These are phyloP conservation scores for Bradypodion pumilum DNA, from an alignment of 2,797 vertebrate species.

Conservation along the genomic window DNA sequence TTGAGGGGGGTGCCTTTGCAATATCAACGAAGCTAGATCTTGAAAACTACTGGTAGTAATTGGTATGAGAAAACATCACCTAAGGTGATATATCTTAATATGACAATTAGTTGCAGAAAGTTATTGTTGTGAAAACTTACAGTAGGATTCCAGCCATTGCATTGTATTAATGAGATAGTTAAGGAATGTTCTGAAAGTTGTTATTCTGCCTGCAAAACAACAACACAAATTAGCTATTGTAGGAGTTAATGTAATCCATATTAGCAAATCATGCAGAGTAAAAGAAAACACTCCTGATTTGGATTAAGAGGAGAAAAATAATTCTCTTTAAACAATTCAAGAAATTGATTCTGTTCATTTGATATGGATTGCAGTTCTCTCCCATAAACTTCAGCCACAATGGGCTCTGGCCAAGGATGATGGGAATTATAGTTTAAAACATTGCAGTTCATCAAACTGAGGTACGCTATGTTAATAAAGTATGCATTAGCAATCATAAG, in stretches of 20 bases:
- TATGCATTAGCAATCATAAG: background rate
- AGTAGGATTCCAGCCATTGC: background rate
- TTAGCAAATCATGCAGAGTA: background rate
- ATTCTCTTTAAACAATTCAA: background rate
- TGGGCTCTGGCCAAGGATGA: background rate
- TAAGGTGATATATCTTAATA: too few species aligned
- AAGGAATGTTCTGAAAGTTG: background rate
- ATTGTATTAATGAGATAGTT: background rate
- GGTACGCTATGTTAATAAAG: background rate
- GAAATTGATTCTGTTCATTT: background rate
- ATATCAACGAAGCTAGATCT: too few species aligned
- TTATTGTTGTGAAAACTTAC: too few species aligned
- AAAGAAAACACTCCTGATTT: background rate
- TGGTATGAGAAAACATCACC: too few species aligned
- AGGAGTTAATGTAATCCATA: too few species aligned
- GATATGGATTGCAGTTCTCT: background rate
- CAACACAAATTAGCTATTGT: background rate
- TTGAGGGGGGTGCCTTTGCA: too few species aligned
- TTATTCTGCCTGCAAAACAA: too few species aligned
- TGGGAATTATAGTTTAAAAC: background rate
- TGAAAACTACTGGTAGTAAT: too few species aligned
- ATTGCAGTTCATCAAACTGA: background rate
- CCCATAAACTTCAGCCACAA: background rate
- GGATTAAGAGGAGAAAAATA: background rate
- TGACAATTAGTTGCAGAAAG: too few species aligned